These are phyloP conservation scores for Acridotheres tristis DNA, from an alignment of 2,797 vertebrate genomes.

Conservation along the genomic window DNA sequence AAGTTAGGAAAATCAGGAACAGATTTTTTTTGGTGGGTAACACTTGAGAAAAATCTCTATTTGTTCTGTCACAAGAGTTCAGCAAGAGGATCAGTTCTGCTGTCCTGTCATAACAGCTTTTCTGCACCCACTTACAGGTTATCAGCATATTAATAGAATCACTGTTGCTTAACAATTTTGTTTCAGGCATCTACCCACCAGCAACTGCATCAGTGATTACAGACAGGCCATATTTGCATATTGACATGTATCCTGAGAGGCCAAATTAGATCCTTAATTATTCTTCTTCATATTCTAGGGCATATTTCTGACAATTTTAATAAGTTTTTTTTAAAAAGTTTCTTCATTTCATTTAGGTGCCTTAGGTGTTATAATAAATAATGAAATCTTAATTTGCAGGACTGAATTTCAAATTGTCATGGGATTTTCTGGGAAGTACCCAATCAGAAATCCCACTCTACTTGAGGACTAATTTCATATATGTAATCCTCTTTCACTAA, in stretches of 20 bases:
- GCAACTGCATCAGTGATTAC: background rate
- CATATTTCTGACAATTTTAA: background rate
- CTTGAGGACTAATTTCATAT: background rate
- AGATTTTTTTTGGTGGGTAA: background rate
- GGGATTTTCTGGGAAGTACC: background rate
- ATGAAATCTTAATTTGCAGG: background rate
- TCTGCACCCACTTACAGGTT: background rate
- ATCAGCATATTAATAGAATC: background rate
- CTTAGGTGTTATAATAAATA: background rate
- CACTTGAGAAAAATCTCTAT: background rate
- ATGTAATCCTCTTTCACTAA: background rate
- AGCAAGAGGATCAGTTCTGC: background rate
- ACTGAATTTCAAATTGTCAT: background rate
- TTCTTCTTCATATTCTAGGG: background rate
- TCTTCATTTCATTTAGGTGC: background rate
- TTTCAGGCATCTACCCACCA: background rate
- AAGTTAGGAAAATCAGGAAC: background rate
- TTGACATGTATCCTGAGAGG: background rate
- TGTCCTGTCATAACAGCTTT: background rate
- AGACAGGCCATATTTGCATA: background rate
- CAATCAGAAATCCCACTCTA: background rate
- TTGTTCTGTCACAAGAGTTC: background rate
- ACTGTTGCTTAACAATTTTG: background rate
- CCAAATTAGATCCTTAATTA: background rate
- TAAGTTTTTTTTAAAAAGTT: background rate